Base-by-base conservation (phyloP, 2,113 vertebrate species). In the Peromyscus californicus region DNA sequence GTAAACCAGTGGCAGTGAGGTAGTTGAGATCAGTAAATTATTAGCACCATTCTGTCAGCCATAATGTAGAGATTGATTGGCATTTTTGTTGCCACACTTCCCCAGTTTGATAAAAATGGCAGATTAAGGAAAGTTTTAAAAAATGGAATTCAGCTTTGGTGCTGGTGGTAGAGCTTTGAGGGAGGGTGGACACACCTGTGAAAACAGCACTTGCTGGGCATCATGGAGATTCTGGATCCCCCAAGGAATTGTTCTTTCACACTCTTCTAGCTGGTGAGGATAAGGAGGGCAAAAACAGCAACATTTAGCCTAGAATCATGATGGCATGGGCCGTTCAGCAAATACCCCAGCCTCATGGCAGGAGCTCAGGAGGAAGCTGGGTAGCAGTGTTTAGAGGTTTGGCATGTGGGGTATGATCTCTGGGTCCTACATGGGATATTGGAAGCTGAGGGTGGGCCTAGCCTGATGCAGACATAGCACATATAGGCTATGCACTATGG, bases 11-110 rank as follows among this genome's bases (percentile, higher is more conserved):
- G 99, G 99, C 99, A 98, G 97, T 96, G 98, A 95, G 96, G 93
- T 93, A 93, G 78, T 69, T 80, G 21, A 74, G 99, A 99, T 99
- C 99, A 99, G 99, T 99, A 99, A 99, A 99, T 99, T 99, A 99
- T 99, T 99, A 99, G 99, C 99, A 99, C 99, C 99, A 99, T 99
- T 99, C 99, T 99, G 99, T 99, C 99, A 99, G 99, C 99, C 99
- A 99, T 99, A 99, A 99, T 99, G 99, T 99, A 99, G 99, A 99
- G 99, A 99, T 99, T 99, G 99, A 99, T 99, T 99, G 99, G 98
- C 98, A 98, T 98, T 99, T 98, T 99, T 98, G 98, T 99, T 98
- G 99, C 99, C 98, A 98, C 94, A 96, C 91, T 99, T 99, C 99
- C 99, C 98, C 97, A 96, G 99, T 98, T 99, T 99, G 99, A 99